Evolutionary conservation across 2,113 vertebrate genomes (phyloP).

Genomic region (Channa argus): DNA sequence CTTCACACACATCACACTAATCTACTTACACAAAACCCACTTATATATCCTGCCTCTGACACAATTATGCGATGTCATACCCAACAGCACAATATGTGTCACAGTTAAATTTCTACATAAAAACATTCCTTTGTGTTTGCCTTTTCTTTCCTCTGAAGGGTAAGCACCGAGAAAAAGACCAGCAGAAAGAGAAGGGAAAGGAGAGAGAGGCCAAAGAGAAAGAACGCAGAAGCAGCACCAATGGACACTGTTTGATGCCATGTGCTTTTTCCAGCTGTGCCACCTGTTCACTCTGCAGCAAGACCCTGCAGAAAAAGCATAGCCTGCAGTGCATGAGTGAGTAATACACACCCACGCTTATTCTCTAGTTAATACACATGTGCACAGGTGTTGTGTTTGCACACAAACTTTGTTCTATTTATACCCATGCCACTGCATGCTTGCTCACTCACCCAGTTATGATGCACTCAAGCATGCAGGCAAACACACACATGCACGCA

Average conservation of each 20-base stretch:
- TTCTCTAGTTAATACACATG: constrained; percentile 14
- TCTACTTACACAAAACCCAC: constrained; percentile 32
- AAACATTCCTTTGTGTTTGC: constrained; percentile 25
- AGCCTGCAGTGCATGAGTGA: constrained; percentile 93
- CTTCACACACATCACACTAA: constrained; percentile 14
- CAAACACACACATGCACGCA: neutral
- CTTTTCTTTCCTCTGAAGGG: constrained; percentile 79
- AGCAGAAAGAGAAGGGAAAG: constrained; percentile 82
- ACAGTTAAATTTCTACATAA: constrained; percentile 1
- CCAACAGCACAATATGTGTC: neutral
- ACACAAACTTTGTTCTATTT: constrained; percentile 29
- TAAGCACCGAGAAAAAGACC: constrained; percentile 88
- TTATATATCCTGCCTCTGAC: constrained; percentile 28
- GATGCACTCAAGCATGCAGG: constrained; percentile 4
- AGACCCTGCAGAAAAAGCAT: constrained; percentile 87
- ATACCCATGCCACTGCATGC: constrained; percentile 17
- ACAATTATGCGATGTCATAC: neutral
- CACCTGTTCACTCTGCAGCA: constrained; percentile 91
- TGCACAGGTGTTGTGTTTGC: constrained; percentile 33
- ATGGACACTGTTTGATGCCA: constrained; percentile 85
- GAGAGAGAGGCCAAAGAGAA: constrained; percentile 82
- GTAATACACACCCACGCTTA: constrained; percentile 75
- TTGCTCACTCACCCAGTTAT: constrained; percentile 21
- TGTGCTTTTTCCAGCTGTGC: constrained; percentile 87
- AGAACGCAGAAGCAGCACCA: constrained; percentile 41